Evolutionary conservation across 2,113 vertebrate genomes (phyloP), one percentile per base, ranked within the genome.

Genomic region (Cavia porcellus): DNA sequence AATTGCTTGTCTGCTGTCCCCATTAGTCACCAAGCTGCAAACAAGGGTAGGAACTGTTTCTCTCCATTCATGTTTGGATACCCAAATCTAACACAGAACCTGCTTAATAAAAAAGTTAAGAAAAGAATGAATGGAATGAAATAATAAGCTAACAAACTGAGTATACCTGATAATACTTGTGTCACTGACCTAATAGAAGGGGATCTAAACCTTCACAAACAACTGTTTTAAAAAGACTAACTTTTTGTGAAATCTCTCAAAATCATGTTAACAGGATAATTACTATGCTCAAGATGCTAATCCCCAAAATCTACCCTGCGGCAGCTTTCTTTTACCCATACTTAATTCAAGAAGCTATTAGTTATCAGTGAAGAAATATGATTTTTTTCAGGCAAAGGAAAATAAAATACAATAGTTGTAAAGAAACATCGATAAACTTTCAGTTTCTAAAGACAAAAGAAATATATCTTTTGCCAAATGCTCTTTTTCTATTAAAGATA

Each of bases 401-500:
- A 50, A 55, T 50, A 87, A 85, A 50, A 64, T 77, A 79, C 1
- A 85, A 66, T 25, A 86, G 68, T 15, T 32, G 5, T 45, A 83
- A 7, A 94, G 52, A 84, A 61, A 47, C 17, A 77, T 5, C 17
- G 22, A 50, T 59, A 79, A 70, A 68, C 64, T 59, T 79, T 89
- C 20, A 55, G 32, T 72, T 81, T 86, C 50, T 94, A 42, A 86
- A 92, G 68, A 57, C 89, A 52, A 64, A 79, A 30, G 6, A 19
- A 11, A n/a, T 14, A 24, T 96, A 52, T 89, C 66, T 70, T 94
- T 91, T 59, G 72, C 11, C 72, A 85, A 93, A 85, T 19, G 11
- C 9, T 81, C 6, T 95, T 97, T 97, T 88, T 75, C 72, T 77
- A 81, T 57, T 68, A 92, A 95, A 96, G 25, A 42, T 25, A 38